Evolutionary conservation across 2,888 invertebrate genomes (phyloP), one percentile per base, ranked within the genome.

Genomic region (Alentia gelatinosa): DNA sequence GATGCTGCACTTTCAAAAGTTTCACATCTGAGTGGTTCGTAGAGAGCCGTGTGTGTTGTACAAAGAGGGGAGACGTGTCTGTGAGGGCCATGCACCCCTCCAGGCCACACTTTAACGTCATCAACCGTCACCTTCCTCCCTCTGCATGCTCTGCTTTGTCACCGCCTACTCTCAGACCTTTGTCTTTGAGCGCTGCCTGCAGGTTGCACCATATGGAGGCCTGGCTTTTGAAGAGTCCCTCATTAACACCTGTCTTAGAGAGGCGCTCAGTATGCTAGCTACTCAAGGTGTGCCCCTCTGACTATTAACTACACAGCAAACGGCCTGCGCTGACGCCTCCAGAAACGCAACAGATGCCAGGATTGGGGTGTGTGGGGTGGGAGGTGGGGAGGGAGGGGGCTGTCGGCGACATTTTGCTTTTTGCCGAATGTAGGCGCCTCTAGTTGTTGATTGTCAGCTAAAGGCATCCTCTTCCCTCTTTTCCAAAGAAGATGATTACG

Each of bases 401-500:
- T 9, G 56, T n/a, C 19, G 47, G 9, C 15, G 15, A 42, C 15
- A 42, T 42, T 7, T n/a, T 56, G n/a, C 56, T 56, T 56, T 42
- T 15, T 42, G 15, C 7, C 47, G n/a, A 1, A 12, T 56, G 56
- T 56, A 56, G 56, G 56, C 56, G 56, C n/a, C 56, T 56, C 56
- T 56, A 56, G 56, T 12, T 56, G 56, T 56, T 56, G 56, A 19
- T n/a, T n/a, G n/a, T 19, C 56, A 19, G 12, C 56, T 56, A 56
- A 56, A 56, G 56, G 56, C 56, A 56, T n/a, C 56, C n/a, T n/a
- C n/a, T n/a, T n/a, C n/a, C n/a, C n/a, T n/a, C n/a, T n/a, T n/a
- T n/a, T n/a, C n/a, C 56, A 4, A 86, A 86, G 86, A 86, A 86
- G 86, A 40, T 47, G 86, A 86, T 86, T 86, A 86, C 50, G 30